Evolutionary conservation across 2,888 invertebrate genomes (phyloP).

Genomic region (Auanema sp.): DNA sequence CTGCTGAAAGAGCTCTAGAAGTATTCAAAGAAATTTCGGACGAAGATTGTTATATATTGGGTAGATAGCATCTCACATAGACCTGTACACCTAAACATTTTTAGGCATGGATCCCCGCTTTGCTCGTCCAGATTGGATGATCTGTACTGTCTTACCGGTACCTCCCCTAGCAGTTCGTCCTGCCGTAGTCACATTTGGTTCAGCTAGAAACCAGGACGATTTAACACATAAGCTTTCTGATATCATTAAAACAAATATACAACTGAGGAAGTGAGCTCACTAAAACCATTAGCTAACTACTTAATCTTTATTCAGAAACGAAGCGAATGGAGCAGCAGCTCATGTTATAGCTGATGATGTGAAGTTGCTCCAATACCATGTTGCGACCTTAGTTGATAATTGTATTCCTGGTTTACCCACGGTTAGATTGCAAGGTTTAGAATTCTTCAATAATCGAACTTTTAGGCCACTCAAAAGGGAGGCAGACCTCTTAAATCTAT

Average conservation of each 20-base stretch:
- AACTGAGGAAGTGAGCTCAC: constrained; percentile 72
- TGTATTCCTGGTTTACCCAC: constrained; percentile 94
- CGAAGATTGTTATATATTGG: constrained; percentile 84
- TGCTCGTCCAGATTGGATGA: constrained; percentile 99
- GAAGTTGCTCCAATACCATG: constrained; percentile 96
- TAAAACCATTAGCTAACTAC: background rate
- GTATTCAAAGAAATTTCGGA: constrained; percentile 90
- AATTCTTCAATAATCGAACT: background rate
- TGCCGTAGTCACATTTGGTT: constrained; percentile 98
- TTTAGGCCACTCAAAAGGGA: constrained; percentile 91
- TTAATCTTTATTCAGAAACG: constrained; percentile 80
- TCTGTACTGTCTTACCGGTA: constrained; percentile 92
- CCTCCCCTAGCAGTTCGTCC: constrained; percentile 94
- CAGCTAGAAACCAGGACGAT: constrained; percentile 95
- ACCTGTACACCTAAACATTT: too few species aligned
- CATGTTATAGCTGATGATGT: constrained; percentile 96
- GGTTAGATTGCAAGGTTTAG: constrained; percentile 38
- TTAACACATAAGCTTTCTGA: constrained; percentile 97
- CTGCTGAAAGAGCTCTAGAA: constrained; percentile 95
- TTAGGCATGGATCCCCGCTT: constrained; percentile 84
- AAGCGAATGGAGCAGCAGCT: constrained; percentile 92
- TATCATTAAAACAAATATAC: constrained; percentile 96
- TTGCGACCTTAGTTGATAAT: constrained; percentile 95
- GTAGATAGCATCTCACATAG: constrained; percentile 25
- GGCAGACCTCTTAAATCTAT: constrained; percentile 96